Evolutionary conservation across 1,140 invertebrate species (phyloP), one percentile per base, ranked within the genome.

Genomic region (Habropoda laboriosa): DNA sequence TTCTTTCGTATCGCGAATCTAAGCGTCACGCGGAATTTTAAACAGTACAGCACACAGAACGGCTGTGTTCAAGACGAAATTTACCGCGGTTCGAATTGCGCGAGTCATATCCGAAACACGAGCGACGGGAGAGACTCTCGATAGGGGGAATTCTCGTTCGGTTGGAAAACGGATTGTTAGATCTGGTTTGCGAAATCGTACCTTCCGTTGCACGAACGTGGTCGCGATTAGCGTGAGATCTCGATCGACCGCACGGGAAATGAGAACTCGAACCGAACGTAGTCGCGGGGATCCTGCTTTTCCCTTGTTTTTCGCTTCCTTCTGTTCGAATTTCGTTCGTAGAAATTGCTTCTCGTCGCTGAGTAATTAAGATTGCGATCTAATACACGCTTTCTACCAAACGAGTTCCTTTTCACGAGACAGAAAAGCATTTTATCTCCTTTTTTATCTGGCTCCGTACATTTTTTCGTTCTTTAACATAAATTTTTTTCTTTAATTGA

Each of bases 11-110:
- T 68, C 38, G 40, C 27, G 35, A n/a, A 30, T 51, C 60, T n/a
- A 24, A 3, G 51, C 16, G 7, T 21, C n/a, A 27, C 38, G 49
- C 16, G 38, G 64, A 70, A 70, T 70, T 77, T 77, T 76, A 76
- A 76, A 24, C 40, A 27, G 51, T 5, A 16, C 42, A 16, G 40
- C n/a, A 76, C 40, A 27, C 40, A 35, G 55, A 38, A 30, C 53
- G n/a, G n/a, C 27, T 12, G 73, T 6, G 21, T 16, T 57, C n/a
- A 4, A n/a, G 21, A 45, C 21, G n/a, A 67, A 76, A 68, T 57
- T 47, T 38, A 68, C 27, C 18, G 40, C 35, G 51, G 18, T 30
- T 32, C 30, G 40, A 21, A 10, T 68, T 57, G 13, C 63, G 21
- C 18, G 47, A 55, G 40, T 61, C 40, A 73, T 57, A 57, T 57